Conservation (phyloP, 2,113 vertebrate genomes). For the Oncorhynchus masou region DNA sequence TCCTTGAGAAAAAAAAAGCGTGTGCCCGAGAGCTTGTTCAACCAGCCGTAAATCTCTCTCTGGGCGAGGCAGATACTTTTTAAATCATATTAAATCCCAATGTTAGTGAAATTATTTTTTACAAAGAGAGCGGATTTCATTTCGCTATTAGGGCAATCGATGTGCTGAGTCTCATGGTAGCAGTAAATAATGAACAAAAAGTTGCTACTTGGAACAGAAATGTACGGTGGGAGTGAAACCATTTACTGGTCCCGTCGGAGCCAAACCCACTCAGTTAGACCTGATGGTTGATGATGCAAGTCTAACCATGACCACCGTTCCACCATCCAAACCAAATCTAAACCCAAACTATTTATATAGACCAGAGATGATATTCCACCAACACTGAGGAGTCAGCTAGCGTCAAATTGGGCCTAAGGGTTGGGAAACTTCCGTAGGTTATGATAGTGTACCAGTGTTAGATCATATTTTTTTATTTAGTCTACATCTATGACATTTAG, state of each 20-base stretch:
- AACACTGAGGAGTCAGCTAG: constrained; percentile 29
- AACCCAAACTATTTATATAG: constrained; percentile 54
- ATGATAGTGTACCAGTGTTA: background rate
- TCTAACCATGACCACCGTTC: constrained; percentile 10
- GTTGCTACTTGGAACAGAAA: constrained; percentile 27
- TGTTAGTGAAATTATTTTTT: constrained; percentile 39
- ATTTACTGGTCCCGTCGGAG: constrained; percentile 32
- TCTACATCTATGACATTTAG: background rate
- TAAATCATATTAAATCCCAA: constrained; percentile 60
- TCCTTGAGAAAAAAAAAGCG: constrained; percentile 48
- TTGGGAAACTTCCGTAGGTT: background rate
- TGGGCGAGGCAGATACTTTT: constrained; percentile 48
- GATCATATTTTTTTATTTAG: background rate
- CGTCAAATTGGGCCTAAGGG: background rate
- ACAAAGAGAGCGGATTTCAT: constrained; percentile 29
- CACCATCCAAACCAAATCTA: constrained; percentile 40
- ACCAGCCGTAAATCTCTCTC: constrained; percentile 61
- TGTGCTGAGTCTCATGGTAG: constrained; percentile 21
- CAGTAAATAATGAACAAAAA: constrained; percentile 43
- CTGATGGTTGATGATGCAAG: constrained; percentile 45
- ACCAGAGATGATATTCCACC: constrained; percentile 42
- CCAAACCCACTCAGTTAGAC: constrained; percentile 50
- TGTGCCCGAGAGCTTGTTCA: constrained; percentile 44
- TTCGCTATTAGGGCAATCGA: constrained; percentile 32
- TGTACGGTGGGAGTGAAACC: background rate